phyloP scores from a whole-genome alignment of 2,797 vertebrate species.

The Paguma larvata region DNA sequence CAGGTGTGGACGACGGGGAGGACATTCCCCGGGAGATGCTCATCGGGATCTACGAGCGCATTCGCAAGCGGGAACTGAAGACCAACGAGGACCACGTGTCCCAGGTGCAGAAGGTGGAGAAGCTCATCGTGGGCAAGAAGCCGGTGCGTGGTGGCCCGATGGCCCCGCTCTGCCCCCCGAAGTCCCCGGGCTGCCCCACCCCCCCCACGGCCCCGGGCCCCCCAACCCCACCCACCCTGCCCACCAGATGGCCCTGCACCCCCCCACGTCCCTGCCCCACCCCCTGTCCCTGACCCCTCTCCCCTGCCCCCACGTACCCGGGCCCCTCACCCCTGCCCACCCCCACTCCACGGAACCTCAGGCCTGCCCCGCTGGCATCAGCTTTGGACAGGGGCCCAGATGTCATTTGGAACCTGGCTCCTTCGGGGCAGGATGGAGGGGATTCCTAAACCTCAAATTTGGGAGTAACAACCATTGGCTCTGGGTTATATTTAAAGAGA shows the following conservation, averaged over 20 bases:
- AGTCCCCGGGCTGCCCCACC: too few relatives aligned
- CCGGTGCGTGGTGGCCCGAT: slow-evolving; percentile 90
- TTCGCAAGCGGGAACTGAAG: slow-evolving; percentile 97
- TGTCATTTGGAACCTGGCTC: neutral
- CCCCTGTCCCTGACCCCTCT: too few relatives aligned
- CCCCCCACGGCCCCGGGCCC: too few relatives aligned
- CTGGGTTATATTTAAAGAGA: neutral
- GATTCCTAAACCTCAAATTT: neutral
- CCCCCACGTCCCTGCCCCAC: too few relatives aligned
- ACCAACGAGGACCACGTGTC: slow-evolving; percentile 99
- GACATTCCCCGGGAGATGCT: slow-evolving; percentile 98
- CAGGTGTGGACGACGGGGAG: slow-evolving; percentile 98
- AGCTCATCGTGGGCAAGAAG: slow-evolving; percentile 99
- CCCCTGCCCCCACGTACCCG: neutral
- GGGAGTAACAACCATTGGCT: neutral
- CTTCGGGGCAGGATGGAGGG: neutral
- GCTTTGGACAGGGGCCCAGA: neutral
- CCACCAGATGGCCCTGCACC: too few relatives aligned
- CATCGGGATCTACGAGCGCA: slow-evolving; percentile 97
- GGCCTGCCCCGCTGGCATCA: accelerated
- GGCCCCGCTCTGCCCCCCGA: too few relatives aligned
- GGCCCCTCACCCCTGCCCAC: neutral
- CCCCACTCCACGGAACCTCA: neutral
- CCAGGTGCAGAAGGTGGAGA: slow-evolving; percentile 99
- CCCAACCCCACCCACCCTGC: too few relatives aligned